These are phyloP conservation scores for Poecilia gillii DNA, from an alignment of 2,797 vertebrate genomes.

Conservation along the genomic window DNA sequence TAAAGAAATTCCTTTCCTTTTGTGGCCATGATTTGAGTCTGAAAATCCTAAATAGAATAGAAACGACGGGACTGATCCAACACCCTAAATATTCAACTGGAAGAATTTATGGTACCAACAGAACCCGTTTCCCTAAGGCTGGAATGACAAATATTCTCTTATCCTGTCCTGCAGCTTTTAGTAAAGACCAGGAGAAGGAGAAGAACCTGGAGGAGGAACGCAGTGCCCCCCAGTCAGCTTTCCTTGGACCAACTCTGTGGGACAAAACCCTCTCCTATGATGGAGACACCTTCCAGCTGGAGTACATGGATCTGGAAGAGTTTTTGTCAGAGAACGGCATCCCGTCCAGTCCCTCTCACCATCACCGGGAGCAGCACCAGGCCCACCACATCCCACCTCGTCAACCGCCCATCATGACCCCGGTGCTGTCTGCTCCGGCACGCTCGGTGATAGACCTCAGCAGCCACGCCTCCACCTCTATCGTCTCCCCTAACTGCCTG, in stretches of 20 bases:
- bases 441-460: conserved; percentile 90
- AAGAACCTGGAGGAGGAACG: conserved; percentile 92
- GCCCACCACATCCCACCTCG: conserved; percentile 67
- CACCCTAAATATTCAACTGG: not conserved
- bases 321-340: conserved; percentile 98
- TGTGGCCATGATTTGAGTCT: not conserved
- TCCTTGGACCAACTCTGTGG: conserved; percentile 96
- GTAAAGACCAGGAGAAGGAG: conserved; percentile 86
- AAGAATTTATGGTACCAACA: not conserved
- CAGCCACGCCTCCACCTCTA: conserved; percentile 86
- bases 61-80: not conserved
- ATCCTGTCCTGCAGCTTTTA: conserved; percentile 75
- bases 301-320: conserved; percentile 99
- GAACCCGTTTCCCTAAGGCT: not conserved
- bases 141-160: not conserved
- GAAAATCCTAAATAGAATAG: not conserved
- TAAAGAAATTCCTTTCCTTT: not conserved
- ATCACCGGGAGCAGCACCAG: conserved; percentile 81
- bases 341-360: conserved; percentile 85
- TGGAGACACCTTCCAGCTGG: conserved; percentile 96
- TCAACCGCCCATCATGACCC: conserved; percentile 42
- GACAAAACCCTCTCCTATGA: conserved; percentile 98
- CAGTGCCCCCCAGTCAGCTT: conserved; percentile 88
- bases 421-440: conserved; percentile 59
- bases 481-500: conserved; percentile 84